Percentiles rank a stretch among this genome's conserved stretches.
Conservation (phyloP, 1,140 invertebrate genomes). For the Pollicipes pollicipes region DNA sequence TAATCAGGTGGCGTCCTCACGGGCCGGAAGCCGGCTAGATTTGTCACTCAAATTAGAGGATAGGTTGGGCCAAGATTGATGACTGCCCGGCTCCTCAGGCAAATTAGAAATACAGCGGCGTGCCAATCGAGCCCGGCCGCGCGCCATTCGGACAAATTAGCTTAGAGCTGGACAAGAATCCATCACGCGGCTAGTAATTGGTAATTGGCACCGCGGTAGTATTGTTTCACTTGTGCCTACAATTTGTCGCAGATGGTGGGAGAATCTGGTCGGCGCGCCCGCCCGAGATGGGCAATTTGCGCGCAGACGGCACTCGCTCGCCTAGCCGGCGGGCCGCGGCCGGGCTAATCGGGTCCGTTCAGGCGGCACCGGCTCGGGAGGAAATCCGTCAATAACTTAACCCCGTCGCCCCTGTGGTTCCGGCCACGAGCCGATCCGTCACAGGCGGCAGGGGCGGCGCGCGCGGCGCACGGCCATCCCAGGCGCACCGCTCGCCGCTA, state of each 20-base stretch:
- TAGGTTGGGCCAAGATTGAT: background rate
- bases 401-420: background rate
- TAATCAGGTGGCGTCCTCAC: too few species aligned
- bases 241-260: background rate
- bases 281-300: background rate
- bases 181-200: background rate
- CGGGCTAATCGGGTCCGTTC: too few species aligned
- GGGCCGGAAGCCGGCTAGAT: background rate
- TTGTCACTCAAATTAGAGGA: conserved; percentile 1
- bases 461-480: too few species aligned
- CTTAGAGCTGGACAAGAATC: background rate
- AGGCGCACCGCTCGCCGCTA: too few species aligned
- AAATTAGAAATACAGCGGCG: background rate
- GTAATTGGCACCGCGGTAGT: background rate
- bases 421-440: background rate
- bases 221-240: background rate
- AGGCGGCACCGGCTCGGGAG: background rate
- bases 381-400: background rate
- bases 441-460: too few species aligned
- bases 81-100: background rate
- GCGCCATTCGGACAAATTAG: background rate
- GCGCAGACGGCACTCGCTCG: too few species aligned
- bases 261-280: background rate
- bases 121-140: background rate
- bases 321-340: too few species aligned